A percentile compares a stretch with the other conserved stretches of the same genome.
phyloP scores from a whole-genome alignment of 1,140 invertebrate species.

The Acromyrmex echinatior region DNA sequence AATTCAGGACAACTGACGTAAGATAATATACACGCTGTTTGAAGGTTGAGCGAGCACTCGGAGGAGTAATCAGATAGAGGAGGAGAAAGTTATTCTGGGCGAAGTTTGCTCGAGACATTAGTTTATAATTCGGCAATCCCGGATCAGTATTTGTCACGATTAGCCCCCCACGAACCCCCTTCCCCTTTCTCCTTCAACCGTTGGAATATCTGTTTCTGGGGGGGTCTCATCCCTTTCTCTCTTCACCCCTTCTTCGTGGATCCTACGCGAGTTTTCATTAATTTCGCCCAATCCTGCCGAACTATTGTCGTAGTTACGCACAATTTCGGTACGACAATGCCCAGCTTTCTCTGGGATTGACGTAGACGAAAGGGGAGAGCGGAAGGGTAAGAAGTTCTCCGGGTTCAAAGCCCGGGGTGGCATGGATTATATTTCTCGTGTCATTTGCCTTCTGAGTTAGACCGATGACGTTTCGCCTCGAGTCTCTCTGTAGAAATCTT shows the following conservation, averaged over 20 bases:
- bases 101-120: constrained; percentile 85
- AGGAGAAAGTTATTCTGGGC: constrained; percentile 67
- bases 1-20: not conserved
- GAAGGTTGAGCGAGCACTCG: constrained; percentile 37
- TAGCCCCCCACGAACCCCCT: constrained; percentile 78
- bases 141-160: constrained; percentile 87
- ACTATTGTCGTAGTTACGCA: constrained; percentile 85
- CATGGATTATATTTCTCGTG: constrained; percentile 81
- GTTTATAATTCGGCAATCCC: constrained; percentile 86
- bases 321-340: constrained; percentile 84
- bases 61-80: constrained; percentile 63
- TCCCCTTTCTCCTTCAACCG: constrained; percentile 55
- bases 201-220: constrained; percentile 67
- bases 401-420: constrained; percentile 59
- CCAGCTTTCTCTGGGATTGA: constrained; percentile 74
- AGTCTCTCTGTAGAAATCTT: constrained; percentile 38
- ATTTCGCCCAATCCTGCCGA: constrained; percentile 82
- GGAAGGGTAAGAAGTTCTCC: constrained; percentile 66
- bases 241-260: constrained; percentile 74
- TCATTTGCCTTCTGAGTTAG: constrained; percentile 80
- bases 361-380: constrained; percentile 58
- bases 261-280: constrained; percentile 83
- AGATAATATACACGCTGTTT: constrained; percentile 4
- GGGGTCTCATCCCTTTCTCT: constrained; percentile 73
- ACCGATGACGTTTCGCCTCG: constrained; percentile 71